These are phyloP conservation scores for Adoxophyes honmai DNA, from an alignment of 1,140 invertebrate genomes.

Conservation along the genomic window DNA sequence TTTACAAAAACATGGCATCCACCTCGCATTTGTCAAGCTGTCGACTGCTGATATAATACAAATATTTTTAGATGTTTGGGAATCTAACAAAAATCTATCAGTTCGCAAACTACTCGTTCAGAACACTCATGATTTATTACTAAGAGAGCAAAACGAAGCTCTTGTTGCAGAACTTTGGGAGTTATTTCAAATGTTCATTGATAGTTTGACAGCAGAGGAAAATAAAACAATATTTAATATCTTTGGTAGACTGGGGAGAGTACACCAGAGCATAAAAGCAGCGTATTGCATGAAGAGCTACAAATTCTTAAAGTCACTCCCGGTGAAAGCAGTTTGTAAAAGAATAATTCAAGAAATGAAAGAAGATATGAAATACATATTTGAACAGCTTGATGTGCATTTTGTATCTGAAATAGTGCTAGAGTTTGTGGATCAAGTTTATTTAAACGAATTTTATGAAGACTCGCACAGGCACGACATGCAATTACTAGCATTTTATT, in stretches of 20 bases:
- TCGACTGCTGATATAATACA: conserved; percentile 29
- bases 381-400: not conserved
- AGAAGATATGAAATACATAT: not conserved
- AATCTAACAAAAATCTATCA: conserved; percentile 35
- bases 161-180: conserved; percentile 32
- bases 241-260: conserved; percentile 29
- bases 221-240: conserved; percentile 38
- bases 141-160: conserved; percentile 27
- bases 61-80: conserved; percentile 37
- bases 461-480: not conserved
- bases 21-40: conserved; percentile 32
- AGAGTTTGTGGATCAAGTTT: not conserved
- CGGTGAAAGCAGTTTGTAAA: conserved; percentile 27
- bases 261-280: conserved; percentile 31
- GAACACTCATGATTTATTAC: conserved; percentile 32
- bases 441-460: not conserved
- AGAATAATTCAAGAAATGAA: conserved; percentile 15
- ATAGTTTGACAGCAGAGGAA: conserved; percentile 37
- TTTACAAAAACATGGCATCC: conserved; percentile 44
- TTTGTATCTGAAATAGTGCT: not conserved
- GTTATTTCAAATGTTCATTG: conserved; percentile 35
- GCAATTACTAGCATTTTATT: not conserved
- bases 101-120: conserved; percentile 41
- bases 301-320: conserved; percentile 38
- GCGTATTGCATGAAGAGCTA: conserved; percentile 41